Evolutionary conservation across 2,888 invertebrate species (phyloP).

Genomic region (Lobophora halterata): DNA sequence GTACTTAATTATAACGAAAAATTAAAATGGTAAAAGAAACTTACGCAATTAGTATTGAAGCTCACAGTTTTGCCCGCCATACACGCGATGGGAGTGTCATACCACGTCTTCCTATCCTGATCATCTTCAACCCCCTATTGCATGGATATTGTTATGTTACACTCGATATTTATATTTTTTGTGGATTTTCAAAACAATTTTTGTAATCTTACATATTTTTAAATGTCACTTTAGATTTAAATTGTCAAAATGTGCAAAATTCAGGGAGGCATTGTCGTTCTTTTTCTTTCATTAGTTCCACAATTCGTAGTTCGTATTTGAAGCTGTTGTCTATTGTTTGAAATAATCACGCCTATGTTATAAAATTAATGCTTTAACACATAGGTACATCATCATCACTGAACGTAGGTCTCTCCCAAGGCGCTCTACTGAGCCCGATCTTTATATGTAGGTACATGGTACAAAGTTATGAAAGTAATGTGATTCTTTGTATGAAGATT

Average conservation of each 20-base stretch:
- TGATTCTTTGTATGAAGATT: too few species aligned
- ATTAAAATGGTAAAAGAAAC: slow-evolving; percentile 28
- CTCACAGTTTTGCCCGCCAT: slow-evolving; percentile 67
- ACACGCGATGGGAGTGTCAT: slow-evolving; percentile 40
- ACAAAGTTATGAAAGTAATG: too few species aligned
- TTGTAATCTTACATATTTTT: slow-evolving; percentile 19
- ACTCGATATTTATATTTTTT: slow-evolving; percentile 27
- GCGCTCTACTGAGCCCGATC: too few species aligned
- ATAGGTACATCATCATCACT: too few species aligned
- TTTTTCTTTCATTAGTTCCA: not conserved
- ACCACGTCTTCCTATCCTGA: slow-evolving; percentile 34
- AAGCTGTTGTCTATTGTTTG: slow-evolving; percentile 2
- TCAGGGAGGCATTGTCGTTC: slow-evolving; percentile 11
- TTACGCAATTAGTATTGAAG: slow-evolving; percentile 58
- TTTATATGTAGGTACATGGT: too few species aligned
- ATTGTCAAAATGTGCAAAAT: too few species aligned
- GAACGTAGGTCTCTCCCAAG: too few species aligned
- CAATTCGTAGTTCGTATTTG: not conserved
- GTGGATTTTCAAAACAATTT: slow-evolving; percentile 11
- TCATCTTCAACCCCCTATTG: slow-evolving; percentile 48
- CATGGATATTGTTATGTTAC: slow-evolving; percentile 32
- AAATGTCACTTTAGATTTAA: slow-evolving; percentile 11
- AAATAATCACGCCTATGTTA: too few species aligned
- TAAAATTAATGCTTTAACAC: too few species aligned
- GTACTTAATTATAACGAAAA: too few species aligned